phyloP scores from a whole-genome alignment of 2,888 invertebrate species.

The Limulus polyphemus region DNA sequence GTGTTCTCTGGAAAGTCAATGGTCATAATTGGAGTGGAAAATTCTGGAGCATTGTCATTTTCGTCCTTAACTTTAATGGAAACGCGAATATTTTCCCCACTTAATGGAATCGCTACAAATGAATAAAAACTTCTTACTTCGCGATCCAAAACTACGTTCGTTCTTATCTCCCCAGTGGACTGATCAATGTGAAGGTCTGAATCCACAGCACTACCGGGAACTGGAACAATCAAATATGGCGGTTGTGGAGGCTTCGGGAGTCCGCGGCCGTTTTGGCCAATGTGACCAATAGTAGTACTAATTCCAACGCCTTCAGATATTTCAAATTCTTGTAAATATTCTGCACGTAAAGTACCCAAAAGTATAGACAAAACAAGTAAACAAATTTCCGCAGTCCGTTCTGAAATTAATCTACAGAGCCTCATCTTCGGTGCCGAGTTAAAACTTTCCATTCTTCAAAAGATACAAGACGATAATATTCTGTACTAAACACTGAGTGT shows the following conservation, averaged over 20 bases:
- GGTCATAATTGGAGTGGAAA: slow-evolving; percentile 64
- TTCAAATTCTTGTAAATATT: slow-evolving; percentile 51
- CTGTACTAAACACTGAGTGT: too few species aligned
- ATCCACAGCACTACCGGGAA: slow-evolving; percentile 72
- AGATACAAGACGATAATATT: too few species aligned
- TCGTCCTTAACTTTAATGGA: slow-evolving; percentile 80
- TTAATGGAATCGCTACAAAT: slow-evolving; percentile 75
- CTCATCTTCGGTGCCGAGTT: too few species aligned
- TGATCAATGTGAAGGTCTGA: slow-evolving; percentile 72
- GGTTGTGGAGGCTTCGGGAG: slow-evolving; percentile 42
- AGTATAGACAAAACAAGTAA: neutral
- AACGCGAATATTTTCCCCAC: slow-evolving; percentile 75
- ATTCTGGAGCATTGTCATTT: slow-evolving; percentile 89
- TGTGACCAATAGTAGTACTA: slow-evolving; percentile 73
- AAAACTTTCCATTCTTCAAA: too few species aligned
- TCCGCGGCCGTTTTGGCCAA: slow-evolving; percentile 53
- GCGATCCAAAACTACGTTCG: slow-evolving; percentile 70
- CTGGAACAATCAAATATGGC: slow-evolving; percentile 80
- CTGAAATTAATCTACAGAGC: too few species aligned
- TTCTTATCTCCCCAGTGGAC: slow-evolving; percentile 81
- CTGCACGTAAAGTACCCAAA: neutral
- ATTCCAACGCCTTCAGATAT: slow-evolving; percentile 76
- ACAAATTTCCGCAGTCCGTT: too few species aligned
- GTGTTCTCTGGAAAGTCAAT: slow-evolving; percentile 91
- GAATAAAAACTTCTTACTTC: slow-evolving; percentile 72